Evolutionary conservation across 1,140 invertebrate genomes (phyloP), one percentile per base, ranked within the genome.

Genomic region (Lepeophtheirus salmonis): DNA sequence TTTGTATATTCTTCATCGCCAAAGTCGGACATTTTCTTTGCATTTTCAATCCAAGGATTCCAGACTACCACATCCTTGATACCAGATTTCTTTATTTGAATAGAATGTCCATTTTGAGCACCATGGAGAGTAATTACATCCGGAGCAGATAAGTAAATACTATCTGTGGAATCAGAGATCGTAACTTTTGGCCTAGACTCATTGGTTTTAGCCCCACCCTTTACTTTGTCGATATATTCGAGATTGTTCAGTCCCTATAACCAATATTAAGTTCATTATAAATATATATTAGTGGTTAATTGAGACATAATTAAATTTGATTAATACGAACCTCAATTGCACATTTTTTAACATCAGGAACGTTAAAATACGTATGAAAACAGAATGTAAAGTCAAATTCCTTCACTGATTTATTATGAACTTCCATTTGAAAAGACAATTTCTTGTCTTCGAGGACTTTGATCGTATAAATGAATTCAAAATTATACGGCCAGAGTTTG

Each of bases 1-100:
- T 87, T 88, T 12, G 84, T 84, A 74, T 87, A 94, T 58, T 92
- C 89, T 66, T 92, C 87, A 72, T 92, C 87, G 16, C 87, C 89
- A 71, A 96, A 89, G 73, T 96, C 90, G 0, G 80, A 77, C 72
- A 92, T 89, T 68, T 88, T 84, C 65, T 86, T 83, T 17, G 88
- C 87, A 67, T 86, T 83, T 64, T 92, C 87, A 52, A 83, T 75
- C 89, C 89, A 95, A 2, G 90, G 90, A 77, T 96, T 95, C 90
- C 89, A 96, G 52, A 96, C 79, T 63, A 95, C 89, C 2, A 12
- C 20, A 50, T 50, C 49, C 2, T 2, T 50, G 16, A 50, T 50
- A 17, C 16, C 41, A 48, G 2, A 17, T 2, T 50, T 50, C 16
- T 18, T 12, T 18, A 50, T 50, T 10, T n/a, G 10, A 48, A 48